Percentiles rank a stretch among this genome's conserved stretches.
Evolutionary conservation across 2,888 invertebrate species (phyloP).

Genomic region (Petrolisthes manimaculis): DNA sequence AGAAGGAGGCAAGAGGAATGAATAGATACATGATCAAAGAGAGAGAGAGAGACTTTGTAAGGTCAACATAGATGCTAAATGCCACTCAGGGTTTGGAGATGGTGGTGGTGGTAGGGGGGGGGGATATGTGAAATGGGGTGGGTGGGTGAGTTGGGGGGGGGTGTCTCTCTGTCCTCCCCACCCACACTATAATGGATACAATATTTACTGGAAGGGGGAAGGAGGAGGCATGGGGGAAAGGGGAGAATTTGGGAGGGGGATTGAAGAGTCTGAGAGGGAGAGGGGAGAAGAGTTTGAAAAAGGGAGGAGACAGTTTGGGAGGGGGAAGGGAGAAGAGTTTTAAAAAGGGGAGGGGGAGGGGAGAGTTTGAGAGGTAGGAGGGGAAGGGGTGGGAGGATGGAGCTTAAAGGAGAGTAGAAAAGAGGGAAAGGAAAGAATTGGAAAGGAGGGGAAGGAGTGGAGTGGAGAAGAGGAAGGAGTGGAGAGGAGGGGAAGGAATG

Average conservation of each 20-base stretch:
- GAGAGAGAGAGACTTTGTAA: too few species aligned
- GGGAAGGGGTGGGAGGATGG: neutral
- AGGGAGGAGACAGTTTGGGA: neutral
- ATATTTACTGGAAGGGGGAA: neutral
- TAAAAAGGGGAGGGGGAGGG: neutral
- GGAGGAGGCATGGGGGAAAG: neutral
- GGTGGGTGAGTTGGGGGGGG: neutral
- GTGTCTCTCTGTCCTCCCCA: neutral
- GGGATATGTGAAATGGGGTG: neutral
- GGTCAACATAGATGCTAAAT: too few species aligned
- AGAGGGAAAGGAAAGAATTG: neutral
- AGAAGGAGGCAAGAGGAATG: too few species aligned
- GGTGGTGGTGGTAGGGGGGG: neutral
- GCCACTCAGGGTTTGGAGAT: too few species aligned
- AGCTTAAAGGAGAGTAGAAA: neutral
- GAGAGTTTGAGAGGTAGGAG: neutral
- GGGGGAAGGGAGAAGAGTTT: neutral
- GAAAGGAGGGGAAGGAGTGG: neutral
- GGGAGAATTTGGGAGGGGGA: neutral
- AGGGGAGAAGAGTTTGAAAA: neutral
- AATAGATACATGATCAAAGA: too few species aligned
- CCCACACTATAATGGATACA: neutral
- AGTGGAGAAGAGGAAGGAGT: neutral
- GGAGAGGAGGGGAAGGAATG: neutral
- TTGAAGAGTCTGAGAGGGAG: neutral